These are phyloP conservation scores for Fundulus diaphanus DNA, from an alignment of 2,797 vertebrate species.

Conservation along the genomic window DNA sequence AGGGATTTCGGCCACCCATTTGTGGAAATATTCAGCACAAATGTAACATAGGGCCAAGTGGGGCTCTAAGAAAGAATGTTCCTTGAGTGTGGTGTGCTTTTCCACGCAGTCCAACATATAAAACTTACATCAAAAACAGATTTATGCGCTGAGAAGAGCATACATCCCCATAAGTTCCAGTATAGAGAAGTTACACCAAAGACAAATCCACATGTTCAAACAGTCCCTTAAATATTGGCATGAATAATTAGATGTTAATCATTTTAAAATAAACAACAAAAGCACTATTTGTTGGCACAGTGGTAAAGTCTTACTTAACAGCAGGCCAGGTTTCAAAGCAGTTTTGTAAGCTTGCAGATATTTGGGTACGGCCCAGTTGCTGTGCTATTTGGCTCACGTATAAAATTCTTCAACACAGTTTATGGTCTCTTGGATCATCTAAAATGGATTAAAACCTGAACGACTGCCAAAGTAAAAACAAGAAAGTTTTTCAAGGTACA, in stretches of 20 bases:
- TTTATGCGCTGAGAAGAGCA: background rate
- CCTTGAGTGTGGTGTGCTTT: constrained; percentile 2
- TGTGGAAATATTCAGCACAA: constrained; percentile 17
- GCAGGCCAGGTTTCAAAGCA: constrained; percentile 11
- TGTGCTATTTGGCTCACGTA: constrained; percentile 21
- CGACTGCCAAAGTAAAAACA: constrained; percentile 18
- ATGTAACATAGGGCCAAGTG: constrained; percentile 28
- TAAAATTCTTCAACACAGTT: constrained; percentile 24
- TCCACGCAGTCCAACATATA: background rate
- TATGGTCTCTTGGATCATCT: constrained; percentile 34
- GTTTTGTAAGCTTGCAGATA: constrained; percentile 16
- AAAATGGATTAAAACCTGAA: constrained; percentile 5
- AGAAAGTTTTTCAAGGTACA: constrained; percentile 8
- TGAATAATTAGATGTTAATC: background rate
- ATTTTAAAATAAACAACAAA: constrained; percentile 10
- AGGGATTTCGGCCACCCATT: background rate
- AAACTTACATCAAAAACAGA: background rate
- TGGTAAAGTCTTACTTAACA: background rate
- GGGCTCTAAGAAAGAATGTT: constrained; percentile 13
- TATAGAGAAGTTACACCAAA: background rate
- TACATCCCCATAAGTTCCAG: background rate
- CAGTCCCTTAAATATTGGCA: background rate
- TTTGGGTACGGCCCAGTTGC: constrained; percentile 24
- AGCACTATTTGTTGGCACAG: background rate
- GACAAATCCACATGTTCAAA: background rate